A percentile compares a stretch with the other conserved stretches of the same genome.
phyloP scores from a whole-genome alignment of 2,797 vertebrate species.

The Pangasius larnaudii region DNA sequence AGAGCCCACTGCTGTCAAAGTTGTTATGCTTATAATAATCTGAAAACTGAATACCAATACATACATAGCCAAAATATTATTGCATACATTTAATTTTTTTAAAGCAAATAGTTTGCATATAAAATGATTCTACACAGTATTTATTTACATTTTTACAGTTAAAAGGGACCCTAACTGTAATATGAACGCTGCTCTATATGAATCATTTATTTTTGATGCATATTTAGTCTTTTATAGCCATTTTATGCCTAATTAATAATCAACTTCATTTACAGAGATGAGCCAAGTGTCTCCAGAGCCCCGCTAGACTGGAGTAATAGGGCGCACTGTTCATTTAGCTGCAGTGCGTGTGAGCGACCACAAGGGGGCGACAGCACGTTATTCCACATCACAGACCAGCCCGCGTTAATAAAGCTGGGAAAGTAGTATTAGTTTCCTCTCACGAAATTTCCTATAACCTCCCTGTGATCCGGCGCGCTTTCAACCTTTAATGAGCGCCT shows the following conservation, averaged over 20 bases:
- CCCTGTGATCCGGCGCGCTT: background rate
- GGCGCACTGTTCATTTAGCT: background rate
- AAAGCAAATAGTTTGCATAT: too few species aligned
- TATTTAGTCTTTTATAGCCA: background rate
- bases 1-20: too few species aligned
- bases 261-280: background rate
- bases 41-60: too few species aligned
- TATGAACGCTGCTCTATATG: background rate
- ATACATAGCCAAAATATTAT: background rate
- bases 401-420: background rate
- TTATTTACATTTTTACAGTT: background rate
- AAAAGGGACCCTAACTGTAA: background rate
- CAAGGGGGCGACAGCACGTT: conserved; percentile 14
- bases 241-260: background rate
- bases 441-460: background rate
- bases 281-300: background rate
- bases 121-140: background rate
- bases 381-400: background rate
- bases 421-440: background rate
- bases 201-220: background rate
- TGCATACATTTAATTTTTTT: background rate
- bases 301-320: background rate
- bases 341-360: conserved; percentile 6
- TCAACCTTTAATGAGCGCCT: conserved; percentile 29
- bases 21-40: too few species aligned